A percentile compares a stretch with the other conserved stretches of the same genome.
phyloP scores from a whole-genome alignment of 2,888 invertebrate genomes.

The Adineta ricciae region DNA sequence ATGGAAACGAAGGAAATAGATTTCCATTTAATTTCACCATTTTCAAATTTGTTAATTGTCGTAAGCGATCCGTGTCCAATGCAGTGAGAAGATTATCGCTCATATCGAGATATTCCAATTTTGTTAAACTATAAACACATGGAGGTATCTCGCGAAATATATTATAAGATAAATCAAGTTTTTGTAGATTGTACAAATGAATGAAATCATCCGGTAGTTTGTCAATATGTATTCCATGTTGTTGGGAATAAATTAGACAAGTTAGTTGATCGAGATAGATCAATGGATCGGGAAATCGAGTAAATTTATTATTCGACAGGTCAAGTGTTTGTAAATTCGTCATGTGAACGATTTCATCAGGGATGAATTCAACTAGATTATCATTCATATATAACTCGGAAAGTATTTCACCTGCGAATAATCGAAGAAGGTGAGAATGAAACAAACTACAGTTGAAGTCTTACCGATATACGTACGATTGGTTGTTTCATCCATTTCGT shows the following conservation, averaged over 20 bases:
- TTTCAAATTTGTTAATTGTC: neutral
- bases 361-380: neutral
- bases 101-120: neutral
- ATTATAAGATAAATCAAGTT: slow-evolving; percentile 47
- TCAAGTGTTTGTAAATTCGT: neutral
- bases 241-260: neutral
- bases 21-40: neutral
- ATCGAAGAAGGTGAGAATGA: too few relatives aligned
- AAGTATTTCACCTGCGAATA: neutral
- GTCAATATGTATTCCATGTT: neutral
- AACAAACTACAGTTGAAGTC: too few relatives aligned
- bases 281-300: neutral
- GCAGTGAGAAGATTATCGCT: neutral
- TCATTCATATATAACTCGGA: neutral
- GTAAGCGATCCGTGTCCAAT: neutral
- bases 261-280: neutral
- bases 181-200: slow-evolving; percentile 44
- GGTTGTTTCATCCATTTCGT: neutral
- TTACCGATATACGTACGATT: neutral
- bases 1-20: neutral
- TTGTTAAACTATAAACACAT: neutral
- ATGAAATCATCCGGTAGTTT: slow-evolving; percentile 42
- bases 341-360: neutral
- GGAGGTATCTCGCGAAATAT: neutral
- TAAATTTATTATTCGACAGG: neutral